A percentile compares a stretch with the other conserved stretches of the same genome.
phyloP scores from a whole-genome alignment of 2,113 vertebrate genomes.

The Herpailurus yagouaroundi region DNA sequence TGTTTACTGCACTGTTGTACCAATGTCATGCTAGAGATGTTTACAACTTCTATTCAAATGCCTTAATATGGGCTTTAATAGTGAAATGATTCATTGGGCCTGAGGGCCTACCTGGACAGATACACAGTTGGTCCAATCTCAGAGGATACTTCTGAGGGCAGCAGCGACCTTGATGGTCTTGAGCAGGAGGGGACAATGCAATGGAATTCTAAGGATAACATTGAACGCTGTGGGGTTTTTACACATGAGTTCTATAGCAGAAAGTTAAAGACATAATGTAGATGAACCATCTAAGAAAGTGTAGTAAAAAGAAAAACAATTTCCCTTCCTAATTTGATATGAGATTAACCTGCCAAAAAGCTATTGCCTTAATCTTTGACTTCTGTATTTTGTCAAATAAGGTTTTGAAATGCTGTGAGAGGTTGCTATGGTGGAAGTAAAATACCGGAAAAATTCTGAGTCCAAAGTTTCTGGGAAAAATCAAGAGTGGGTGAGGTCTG shows the following conservation, averaged over 20 bases:
- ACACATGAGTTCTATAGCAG: neutral
- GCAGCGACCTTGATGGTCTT: neutral
- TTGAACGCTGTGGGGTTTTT: neutral
- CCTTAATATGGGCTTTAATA: neutral
- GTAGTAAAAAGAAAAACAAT: neutral
- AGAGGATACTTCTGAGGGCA: neutral
- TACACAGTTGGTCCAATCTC: neutral
- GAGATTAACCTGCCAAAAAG: neutral
- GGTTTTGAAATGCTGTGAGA: neutral
- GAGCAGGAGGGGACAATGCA: neutral
- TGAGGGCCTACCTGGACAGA: neutral
- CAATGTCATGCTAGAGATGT: neutral
- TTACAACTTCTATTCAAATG: neutral
- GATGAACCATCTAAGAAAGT: neutral
- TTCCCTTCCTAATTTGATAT: neutral
- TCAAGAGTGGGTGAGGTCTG: neutral
- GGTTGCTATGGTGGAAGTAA: neutral
- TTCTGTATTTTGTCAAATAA: conserved; percentile 8
- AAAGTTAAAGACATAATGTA: neutral
- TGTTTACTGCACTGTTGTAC: conserved; percentile 64
- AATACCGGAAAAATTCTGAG: neutral
- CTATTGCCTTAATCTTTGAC: neutral
- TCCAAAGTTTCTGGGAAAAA: neutral
- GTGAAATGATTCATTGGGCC: neutral
- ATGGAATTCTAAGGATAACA: neutral